These are phyloP conservation scores for Drosophila seclusa DNA, from an alignment of 2,888 invertebrate genomes.

Conservation along the genomic window DNA sequence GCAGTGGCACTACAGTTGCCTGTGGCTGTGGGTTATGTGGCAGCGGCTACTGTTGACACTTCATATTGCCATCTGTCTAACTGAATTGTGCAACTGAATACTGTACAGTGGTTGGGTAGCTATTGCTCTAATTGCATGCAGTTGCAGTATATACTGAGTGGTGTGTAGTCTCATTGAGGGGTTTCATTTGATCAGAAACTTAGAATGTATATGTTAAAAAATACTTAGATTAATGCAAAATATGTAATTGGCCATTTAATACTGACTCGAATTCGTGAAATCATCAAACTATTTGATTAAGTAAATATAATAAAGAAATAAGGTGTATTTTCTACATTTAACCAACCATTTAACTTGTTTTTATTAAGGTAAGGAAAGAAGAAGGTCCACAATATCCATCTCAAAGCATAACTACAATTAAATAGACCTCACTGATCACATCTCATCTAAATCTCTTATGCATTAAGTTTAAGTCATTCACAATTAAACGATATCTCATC, in stretches of 20 bases:
- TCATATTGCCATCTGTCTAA: conserved; percentile 13
- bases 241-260: neutral
- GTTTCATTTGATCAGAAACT: neutral
- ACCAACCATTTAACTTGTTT: neutral
- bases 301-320: neutral
- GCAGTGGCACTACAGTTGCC: conserved; percentile 29
- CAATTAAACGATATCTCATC: conserved; percentile 27
- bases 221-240: neutral
- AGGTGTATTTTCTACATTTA: neutral
- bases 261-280: neutral
- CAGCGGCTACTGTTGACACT: conserved; percentile 46
- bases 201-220: neutral
- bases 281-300: neutral
- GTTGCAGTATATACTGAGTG: conserved; percentile 1
- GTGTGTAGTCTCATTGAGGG: neutral
- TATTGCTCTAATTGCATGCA: conserved; percentile 23
- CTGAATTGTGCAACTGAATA: conserved; percentile 2
- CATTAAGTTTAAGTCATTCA: neutral
- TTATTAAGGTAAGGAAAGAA: neutral
- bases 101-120: conserved; percentile 21
- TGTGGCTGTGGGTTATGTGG: conserved; percentile 46
- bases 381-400: rapidly evolving
- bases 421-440: neutral
- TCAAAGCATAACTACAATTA: neutral
- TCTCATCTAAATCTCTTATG: neutral